Evolutionary conservation across 35 echinoderm and acorn worm species (phyloP).

Genomic region (Lytechinus pictus): DNA sequence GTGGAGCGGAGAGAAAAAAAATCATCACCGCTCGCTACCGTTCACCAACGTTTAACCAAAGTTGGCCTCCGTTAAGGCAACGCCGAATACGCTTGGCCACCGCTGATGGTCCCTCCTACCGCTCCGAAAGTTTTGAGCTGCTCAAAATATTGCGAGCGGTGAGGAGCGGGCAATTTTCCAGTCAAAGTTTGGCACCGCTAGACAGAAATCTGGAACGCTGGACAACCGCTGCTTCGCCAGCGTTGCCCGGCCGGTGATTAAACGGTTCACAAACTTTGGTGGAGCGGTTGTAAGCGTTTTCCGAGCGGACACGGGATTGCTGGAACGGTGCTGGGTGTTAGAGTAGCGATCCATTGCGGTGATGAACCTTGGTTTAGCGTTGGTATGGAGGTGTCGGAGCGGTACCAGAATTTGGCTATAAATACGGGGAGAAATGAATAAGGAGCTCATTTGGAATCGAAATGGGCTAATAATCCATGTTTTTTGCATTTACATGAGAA

Average conservation of each 20-base stretch:
- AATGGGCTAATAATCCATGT: too few relatives aligned
- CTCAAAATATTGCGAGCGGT: conserved; percentile 37
- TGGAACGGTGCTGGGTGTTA: conserved; percentile 33
- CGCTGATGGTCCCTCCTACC: conserved; percentile 34
- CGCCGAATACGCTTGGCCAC: conserved; percentile 32
- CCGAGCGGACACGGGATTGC: conserved; percentile 31
- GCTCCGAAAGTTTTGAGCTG: conserved; percentile 43
- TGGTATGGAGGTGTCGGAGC: conserved; percentile 35
- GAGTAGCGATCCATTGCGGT: conserved; percentile 44
- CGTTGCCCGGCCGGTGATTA: conserved; percentile 21
- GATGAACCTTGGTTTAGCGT: conserved; percentile 40
- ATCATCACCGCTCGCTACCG: too few relatives aligned
- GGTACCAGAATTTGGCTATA: not conserved
- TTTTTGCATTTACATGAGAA: too few relatives aligned
- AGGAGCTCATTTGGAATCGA: too few relatives aligned
- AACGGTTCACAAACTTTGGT: conserved; percentile 37
- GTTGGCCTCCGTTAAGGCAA: too few relatives aligned
- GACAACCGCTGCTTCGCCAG: too few relatives aligned
- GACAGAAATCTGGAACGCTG: too few relatives aligned
- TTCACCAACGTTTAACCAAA: too few relatives aligned
- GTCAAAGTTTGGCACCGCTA: too few relatives aligned
- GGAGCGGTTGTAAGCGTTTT: conserved; percentile 33
- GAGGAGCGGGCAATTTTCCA: conserved; percentile 32
- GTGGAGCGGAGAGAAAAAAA: too few relatives aligned
- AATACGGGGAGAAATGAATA: too few relatives aligned